Evolutionary conservation across 2,888 invertebrate genomes (phyloP).

Genomic region (Drosophila flavopinicola): DNA sequence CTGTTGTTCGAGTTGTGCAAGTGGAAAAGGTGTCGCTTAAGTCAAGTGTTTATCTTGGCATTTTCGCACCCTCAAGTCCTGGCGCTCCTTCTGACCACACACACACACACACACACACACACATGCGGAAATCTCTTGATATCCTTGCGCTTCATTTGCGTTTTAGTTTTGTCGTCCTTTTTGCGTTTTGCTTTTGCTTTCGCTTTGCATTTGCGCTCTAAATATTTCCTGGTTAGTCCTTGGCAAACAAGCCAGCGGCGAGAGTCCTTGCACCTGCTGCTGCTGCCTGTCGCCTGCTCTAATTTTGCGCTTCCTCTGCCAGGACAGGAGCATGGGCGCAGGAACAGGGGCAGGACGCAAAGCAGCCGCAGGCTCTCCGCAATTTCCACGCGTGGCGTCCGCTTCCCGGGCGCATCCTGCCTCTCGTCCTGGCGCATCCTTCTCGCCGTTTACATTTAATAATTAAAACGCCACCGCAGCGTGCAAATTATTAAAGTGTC

Average conservation of each 20-base stretch:
- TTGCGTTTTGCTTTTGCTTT: constrained; percentile 14
- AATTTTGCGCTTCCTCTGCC: constrained; percentile 69
- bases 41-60: constrained; percentile 58
- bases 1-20: constrained; percentile 14
- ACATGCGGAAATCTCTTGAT: not conserved
- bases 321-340: not conserved
- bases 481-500: constrained; percentile 83
- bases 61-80: constrained; percentile 34
- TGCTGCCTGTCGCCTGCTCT: constrained; percentile 52
- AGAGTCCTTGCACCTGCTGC: constrained; percentile 37
- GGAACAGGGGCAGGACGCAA: constrained; percentile 18
- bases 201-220: constrained; percentile 54
- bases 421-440: constrained; percentile 27
- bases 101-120: constrained; percentile 2
- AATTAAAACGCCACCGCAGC: constrained; percentile 82
- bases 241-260: constrained; percentile 65
- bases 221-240: constrained; percentile 71
- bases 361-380: constrained; percentile 68
- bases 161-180: constrained; percentile 69
- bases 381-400: constrained; percentile 76
- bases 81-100: constrained; percentile 22
- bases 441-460: constrained; percentile 77
- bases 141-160: constrained; percentile 73
- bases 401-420: constrained; percentile 55
- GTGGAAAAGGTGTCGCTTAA: constrained; percentile 26